Evolutionary conservation across 2,113 vertebrate genomes (phyloP).

Genomic region (Rattus rattus): DNA sequence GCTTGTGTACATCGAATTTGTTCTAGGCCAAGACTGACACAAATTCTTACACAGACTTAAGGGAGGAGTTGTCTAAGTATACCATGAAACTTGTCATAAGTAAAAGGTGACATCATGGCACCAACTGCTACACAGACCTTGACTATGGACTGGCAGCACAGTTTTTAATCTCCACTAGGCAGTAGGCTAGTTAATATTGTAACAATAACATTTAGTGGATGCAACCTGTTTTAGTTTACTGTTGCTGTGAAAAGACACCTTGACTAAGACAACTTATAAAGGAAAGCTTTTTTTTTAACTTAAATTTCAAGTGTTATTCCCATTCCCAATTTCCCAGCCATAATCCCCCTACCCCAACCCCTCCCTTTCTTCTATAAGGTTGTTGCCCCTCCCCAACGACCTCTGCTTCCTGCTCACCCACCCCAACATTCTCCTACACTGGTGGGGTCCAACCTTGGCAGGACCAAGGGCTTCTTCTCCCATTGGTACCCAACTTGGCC

Average conservation of each 20-base stretch:
- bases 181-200: neutral
- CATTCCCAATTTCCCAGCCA: too few relatives aligned
- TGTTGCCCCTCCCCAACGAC: too few relatives aligned
- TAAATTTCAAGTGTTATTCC: too few relatives aligned
- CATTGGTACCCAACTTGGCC: too few relatives aligned
- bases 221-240: neutral
- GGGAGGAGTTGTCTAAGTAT: neutral
- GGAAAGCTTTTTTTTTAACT: neutral
- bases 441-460: too few relatives aligned
- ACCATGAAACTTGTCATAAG: neutral
- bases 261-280: neutral
- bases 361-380: too few relatives aligned
- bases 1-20: neutral
- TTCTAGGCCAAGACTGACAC: too few relatives aligned
- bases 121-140: fast-evolving
- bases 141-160: neutral
- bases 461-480: too few relatives aligned
- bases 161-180: neutral
- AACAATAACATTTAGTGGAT: neutral
- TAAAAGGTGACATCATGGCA: neutral
- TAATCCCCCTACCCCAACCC: too few relatives aligned
- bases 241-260: neutral
- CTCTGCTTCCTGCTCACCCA: too few relatives aligned
- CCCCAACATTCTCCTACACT: too few relatives aligned
- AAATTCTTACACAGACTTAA: too few relatives aligned